A percentile compares a stretch with the other conserved stretches of the same genome.
phyloP scores from a whole-genome alignment of 2,797 vertebrate species.

The Pangasius djambal region DNA sequence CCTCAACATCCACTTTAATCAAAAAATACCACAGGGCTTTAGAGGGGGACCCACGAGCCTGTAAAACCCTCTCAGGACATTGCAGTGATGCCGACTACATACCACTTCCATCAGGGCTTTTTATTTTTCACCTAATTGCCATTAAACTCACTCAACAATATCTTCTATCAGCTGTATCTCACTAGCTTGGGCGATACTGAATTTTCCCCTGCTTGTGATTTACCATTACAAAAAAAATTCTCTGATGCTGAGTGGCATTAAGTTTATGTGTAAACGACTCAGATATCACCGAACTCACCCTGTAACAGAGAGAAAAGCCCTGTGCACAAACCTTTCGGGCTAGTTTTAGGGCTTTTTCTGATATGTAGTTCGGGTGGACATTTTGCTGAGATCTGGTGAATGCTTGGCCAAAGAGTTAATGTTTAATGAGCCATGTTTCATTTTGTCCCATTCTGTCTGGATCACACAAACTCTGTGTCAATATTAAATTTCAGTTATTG shows the following conservation, averaged over 20 bases:
- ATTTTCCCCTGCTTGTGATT: neutral
- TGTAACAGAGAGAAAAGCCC: neutral
- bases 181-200: neutral
- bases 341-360: neutral
- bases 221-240: too few relatives aligned
- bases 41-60: constrained; percentile 34
- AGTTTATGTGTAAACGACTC: too few relatives aligned
- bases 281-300: neutral
- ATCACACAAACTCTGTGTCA: too few relatives aligned
- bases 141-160: neutral
- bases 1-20: constrained; percentile 54
- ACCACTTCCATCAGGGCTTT: constrained; percentile 49
- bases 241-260: too few relatives aligned
- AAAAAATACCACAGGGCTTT: constrained; percentile 55
- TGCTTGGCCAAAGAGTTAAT: neutral
- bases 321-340: neutral
- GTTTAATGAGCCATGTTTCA: neutral
- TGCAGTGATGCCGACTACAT: constrained; percentile 60
- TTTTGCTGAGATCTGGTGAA: neutral
- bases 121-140: neutral
- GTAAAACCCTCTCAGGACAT: constrained; percentile 59
- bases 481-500: too few relatives aligned
- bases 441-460: neutral
- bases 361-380: neutral
- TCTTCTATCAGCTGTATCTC: neutral